Conservation (phyloP, 2,797 vertebrate genomes). For the Benthosema pterotum region DNA sequence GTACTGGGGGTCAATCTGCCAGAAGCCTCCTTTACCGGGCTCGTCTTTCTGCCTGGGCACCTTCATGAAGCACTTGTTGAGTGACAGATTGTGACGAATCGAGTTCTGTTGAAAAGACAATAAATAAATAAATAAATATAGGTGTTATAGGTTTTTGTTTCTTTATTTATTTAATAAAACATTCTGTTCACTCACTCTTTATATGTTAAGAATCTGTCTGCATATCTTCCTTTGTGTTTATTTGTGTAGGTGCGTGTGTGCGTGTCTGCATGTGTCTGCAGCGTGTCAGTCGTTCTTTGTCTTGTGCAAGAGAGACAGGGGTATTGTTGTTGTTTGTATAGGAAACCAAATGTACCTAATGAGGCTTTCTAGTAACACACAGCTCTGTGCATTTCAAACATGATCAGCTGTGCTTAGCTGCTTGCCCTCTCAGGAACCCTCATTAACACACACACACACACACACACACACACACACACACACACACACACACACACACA, state of each 20-base stretch:
- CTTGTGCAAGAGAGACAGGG: conserved; percentile 31
- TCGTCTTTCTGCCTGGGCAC: conserved; percentile 87
- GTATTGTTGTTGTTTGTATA: conserved; percentile 76
- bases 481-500: conserved; percentile 21
- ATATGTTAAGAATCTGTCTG: too few species aligned
- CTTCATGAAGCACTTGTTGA: conserved; percentile 91
- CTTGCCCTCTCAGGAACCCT: conserved; percentile 79
- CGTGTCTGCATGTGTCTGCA: not conserved
- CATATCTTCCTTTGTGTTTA: not conserved
- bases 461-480: conserved; percentile 21
- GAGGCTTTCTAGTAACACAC: conserved; percentile 79
- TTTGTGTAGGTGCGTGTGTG: conserved; percentile 2
- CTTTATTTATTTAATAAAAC: not conserved
- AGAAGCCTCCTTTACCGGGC: conserved; percentile 87
- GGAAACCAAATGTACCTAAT: conserved; percentile 80
- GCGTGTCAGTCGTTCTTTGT: conserved; percentile 5
- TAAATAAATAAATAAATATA: not conserved
- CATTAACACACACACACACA: conserved; percentile 70
- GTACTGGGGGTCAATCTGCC: conserved; percentile 87
- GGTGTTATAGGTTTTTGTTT: conserved; percentile 21
- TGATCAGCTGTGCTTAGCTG: conserved; percentile 80
- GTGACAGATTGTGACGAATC: conserved; percentile 87
- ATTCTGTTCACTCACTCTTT: not conserved
- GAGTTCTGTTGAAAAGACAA: conserved; percentile 78
- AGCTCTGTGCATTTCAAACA: conserved; percentile 78